These are phyloP conservation scores for Sarcophaga rosellei DNA, from an alignment of 2,888 invertebrate species.

Conservation along the genomic window DNA sequence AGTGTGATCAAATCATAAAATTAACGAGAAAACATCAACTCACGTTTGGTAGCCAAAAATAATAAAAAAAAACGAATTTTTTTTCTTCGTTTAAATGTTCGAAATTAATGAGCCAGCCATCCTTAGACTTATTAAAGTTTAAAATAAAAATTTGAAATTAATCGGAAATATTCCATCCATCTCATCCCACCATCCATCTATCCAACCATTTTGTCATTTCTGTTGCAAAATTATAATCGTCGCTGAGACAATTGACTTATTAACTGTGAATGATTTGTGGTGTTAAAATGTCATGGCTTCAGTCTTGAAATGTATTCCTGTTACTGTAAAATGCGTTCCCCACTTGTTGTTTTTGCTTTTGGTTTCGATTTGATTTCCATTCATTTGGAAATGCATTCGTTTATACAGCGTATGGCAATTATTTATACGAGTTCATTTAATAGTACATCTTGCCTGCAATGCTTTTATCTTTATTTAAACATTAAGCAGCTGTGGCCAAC, in stretches of 20 bases:
- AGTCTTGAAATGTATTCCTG: constrained; percentile 12
- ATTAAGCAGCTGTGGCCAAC: background rate
- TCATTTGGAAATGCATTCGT: constrained; percentile 23
- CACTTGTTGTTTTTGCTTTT: background rate
- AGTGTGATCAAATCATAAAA: constrained; percentile 16
- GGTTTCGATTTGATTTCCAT: constrained; percentile 1
- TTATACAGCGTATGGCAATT: constrained; percentile 46
- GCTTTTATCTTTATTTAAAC: constrained; percentile 35
- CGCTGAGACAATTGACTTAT: constrained; percentile 45
- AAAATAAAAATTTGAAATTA: too few relatives aligned
- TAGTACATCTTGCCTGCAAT: constrained; percentile 24
- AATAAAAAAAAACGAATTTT: too few relatives aligned
- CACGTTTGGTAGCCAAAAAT: constrained; percentile 1
- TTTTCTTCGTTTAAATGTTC: too few relatives aligned
- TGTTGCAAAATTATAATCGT: background rate
- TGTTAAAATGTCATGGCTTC: constrained; percentile 52
- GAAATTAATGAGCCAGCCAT: too few relatives aligned
- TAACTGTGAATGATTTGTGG: constrained; percentile 64
- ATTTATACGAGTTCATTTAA: constrained; percentile 49
- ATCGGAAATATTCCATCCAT: too few relatives aligned
- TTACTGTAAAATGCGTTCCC: constrained; percentile 36
- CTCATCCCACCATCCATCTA: too few relatives aligned
- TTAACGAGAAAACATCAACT: background rate
- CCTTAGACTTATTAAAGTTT: too few relatives aligned
- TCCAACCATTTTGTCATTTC: background rate